A percentile compares a stretch with the other conserved stretches of the same genome.
Conservation (phyloP, 2,888 invertebrate genomes). For the Callyntrura guangdongensis region DNA sequence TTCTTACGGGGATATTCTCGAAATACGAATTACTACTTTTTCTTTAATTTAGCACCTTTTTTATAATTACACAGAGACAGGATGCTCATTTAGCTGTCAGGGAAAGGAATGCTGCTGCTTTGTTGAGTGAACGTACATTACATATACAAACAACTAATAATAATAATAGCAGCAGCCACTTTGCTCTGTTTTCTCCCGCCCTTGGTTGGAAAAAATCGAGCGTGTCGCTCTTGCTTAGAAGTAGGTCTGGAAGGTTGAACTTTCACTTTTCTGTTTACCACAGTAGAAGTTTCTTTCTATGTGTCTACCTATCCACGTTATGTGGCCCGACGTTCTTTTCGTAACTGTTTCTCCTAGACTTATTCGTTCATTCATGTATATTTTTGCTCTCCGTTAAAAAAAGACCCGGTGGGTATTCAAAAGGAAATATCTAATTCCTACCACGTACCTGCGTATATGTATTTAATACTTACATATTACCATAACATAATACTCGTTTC, state of each 20-base stretch:
- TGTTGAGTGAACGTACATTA: background rate
- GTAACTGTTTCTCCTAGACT: conserved; percentile 3
- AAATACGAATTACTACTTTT: conserved; percentile 53
- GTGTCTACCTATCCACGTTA: background rate
- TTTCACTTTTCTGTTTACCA: conserved; percentile 47
- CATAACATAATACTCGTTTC: too few relatives aligned
- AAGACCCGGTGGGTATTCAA: conserved; percentile 63
- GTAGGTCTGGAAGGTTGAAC: conserved; percentile 65
- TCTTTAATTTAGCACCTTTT: conserved; percentile 79
- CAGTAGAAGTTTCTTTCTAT: too few relatives aligned
- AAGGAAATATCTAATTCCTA: conserved; percentile 66
- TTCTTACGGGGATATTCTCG: background rate
- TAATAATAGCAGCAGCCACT: conserved; percentile 15
- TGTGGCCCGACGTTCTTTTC: background rate
- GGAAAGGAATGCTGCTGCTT: conserved; percentile 50
- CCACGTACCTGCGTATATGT: conserved; percentile 40
- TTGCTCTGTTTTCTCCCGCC: background rate
- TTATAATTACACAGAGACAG: conserved; percentile 72
- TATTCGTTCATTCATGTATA: conserved; percentile 59
- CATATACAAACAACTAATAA: background rate
- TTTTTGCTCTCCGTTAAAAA: conserved; percentile 51
- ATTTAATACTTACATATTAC: background rate
- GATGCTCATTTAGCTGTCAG: conserved; percentile 77
- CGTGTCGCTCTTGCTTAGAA: conserved; percentile 2
- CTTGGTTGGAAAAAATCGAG: conserved; percentile 6